Conservation (phyloP, 2,113 vertebrate genomes). For the Podarcis raffonei region DNA sequence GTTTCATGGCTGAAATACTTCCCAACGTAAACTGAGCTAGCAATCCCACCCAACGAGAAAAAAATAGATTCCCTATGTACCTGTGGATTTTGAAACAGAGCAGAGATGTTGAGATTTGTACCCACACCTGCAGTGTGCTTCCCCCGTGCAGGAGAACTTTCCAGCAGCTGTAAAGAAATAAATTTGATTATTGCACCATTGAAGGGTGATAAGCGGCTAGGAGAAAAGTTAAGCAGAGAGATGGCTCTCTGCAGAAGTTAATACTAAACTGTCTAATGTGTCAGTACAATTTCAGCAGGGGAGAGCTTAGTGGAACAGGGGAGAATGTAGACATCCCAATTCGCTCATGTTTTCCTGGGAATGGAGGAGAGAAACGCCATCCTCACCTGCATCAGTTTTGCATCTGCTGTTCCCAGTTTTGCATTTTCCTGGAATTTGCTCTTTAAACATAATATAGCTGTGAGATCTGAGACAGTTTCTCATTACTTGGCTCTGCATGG, state of each 20-base stretch:
- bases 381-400: background rate
- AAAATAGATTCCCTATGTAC: background rate
- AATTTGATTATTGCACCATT: background rate
- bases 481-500: background rate
- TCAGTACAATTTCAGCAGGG: background rate
- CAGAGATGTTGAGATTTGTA: background rate
- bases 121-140: background rate
- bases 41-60: background rate
- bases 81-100: background rate
- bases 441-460: background rate
- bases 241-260: background rate
- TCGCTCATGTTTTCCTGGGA: background rate
- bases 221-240: conserved; percentile 27
- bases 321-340: background rate
- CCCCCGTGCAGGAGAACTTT: background rate
- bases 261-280: background rate
- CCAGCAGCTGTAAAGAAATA: background rate
- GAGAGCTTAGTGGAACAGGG: background rate
- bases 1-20: conserved; percentile 2
- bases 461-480: background rate
- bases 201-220: background rate
- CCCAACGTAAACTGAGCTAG: background rate
- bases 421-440: background rate
- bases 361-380: background rate
- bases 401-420: background rate